phyloP scores from a whole-genome alignment of 2,113 vertebrate species.

The Girardinichthys multiradiatus region DNA sequence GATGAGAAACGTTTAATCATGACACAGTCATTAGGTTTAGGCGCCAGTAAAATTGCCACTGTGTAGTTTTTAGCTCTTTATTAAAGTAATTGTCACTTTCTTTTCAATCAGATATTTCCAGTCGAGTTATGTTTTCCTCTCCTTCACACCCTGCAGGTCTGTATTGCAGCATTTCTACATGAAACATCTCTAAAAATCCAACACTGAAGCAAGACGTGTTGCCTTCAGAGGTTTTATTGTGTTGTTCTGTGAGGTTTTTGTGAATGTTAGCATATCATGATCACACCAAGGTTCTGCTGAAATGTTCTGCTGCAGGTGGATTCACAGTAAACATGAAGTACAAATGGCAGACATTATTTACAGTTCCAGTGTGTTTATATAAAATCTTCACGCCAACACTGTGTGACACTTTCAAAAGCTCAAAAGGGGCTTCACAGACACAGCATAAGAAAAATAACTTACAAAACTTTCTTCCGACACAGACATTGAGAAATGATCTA shows the following conservation, averaged over 20 bases:
- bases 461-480: slow-evolving; percentile 34
- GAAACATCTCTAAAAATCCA: not conserved
- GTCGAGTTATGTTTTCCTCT: not conserved
- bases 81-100: too few species aligned
- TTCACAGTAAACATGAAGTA: slow-evolving; percentile 52
- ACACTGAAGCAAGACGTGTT: not conserved
- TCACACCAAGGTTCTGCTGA: slow-evolving; percentile 37
- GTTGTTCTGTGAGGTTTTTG: slow-evolving; percentile 26
- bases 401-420: slow-evolving; percentile 25
- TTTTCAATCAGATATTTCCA: too few species aligned
- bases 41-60: not conserved
- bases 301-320: slow-evolving; percentile 30
- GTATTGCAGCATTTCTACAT: not conserved
- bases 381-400: slow-evolving; percentile 66
- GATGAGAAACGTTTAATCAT: too few species aligned
- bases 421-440: slow-evolving; percentile 12
- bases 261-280: slow-evolving; percentile 33
- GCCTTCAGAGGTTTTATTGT: slow-evolving; percentile 51
- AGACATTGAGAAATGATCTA: slow-evolving; percentile 11
- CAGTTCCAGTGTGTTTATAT: slow-evolving; percentile 70
- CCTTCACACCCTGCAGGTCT: not conserved
- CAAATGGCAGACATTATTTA: slow-evolving; percentile 74
- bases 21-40: not conserved
- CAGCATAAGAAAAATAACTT: slow-evolving; percentile 33
- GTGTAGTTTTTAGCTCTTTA: not conserved